Conservation (phyloP, 2,888 invertebrate genomes). For the Apodemia mormo region DNA sequence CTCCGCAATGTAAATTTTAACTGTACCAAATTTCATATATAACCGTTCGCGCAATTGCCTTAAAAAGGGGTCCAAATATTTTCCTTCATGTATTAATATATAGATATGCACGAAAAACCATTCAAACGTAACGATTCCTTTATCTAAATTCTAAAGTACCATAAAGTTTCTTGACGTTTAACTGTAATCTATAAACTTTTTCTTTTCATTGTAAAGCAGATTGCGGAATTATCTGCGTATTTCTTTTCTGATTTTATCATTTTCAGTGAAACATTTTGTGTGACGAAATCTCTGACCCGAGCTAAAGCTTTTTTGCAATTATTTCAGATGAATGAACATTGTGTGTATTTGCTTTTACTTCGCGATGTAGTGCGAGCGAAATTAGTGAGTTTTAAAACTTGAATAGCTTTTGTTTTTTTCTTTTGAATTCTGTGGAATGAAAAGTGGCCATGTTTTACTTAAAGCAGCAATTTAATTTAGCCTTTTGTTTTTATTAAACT, state of each 20-base stretch:
- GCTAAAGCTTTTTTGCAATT: conserved; percentile 2
- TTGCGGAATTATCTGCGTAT: background rate
- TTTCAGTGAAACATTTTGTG: background rate
- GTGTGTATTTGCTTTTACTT: background rate
- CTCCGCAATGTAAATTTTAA: no score
- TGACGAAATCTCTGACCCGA: conserved; percentile 3
- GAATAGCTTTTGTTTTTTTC: background rate
- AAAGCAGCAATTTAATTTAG: no score
- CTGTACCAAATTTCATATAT: no score
- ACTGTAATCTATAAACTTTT: background rate
- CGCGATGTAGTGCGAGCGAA: background rate
- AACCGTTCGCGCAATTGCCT: no score
- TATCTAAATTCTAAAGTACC: background rate
- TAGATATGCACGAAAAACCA: no score
- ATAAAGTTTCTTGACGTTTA: background rate
- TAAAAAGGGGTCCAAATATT: no score
- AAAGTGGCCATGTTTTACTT: background rate
- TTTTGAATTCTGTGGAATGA: background rate
- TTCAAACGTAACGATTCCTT: no score
- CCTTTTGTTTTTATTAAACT: no score
- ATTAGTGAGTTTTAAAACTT: background rate
- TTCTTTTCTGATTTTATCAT: background rate
- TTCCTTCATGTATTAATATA: no score
- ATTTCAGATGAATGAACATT: background rate
- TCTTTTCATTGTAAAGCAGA: background rate